Evolutionary conservation across 2,797 vertebrate species (phyloP), one percentile per base, ranked within the genome.

Genomic region (Darevskia mixta): DNA sequence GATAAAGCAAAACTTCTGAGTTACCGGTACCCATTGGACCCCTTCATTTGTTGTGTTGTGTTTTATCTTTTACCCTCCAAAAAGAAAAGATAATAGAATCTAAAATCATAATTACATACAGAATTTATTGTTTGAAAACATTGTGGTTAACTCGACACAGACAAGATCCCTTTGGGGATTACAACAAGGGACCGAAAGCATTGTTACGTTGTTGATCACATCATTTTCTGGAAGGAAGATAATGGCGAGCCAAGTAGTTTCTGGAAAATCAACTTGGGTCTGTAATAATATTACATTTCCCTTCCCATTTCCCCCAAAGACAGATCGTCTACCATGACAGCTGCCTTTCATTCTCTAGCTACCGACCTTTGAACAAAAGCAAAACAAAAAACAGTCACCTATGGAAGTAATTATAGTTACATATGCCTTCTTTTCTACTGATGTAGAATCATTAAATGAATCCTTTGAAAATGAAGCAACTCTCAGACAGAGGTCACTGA

Each of bases 191-290:
- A 66, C 2, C 25, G 64, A n/a, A 67, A 49, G 43, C 9, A 58
- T 61, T 92, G 45, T 87, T 81, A 23, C 17, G 55, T 61, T 83
- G 81, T 55, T 67, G 80, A 71, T 58, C 61, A 49, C 79, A 89
- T 87, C 10, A 73, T 73, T 94, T 95, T 85, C 89, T 88, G 89
- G 86, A 95, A 95, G 78, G 72, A 93, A 93, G 88, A 4, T 85
- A 69, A 49, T 9, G 27, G n/a, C 90, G 86, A 90, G 81, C 80
- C 88, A 91, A 91, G 43, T 86, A 5, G 79, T 87, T 92, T 91
- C 88, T 69, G 86, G 61, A 79, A 92, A 88, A 29, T 58, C 11
- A 76, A 78, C 25, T 41, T 78, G 18, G 18, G 41, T 67, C n/a
- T 69, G 88, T 45, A 83, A 91, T 29, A 94, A 86, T 32, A 80